Evolutionary conservation across 2,888 invertebrate genomes (phyloP), one percentile per base, ranked within the genome.

Genomic region (Tachina grossa): DNA sequence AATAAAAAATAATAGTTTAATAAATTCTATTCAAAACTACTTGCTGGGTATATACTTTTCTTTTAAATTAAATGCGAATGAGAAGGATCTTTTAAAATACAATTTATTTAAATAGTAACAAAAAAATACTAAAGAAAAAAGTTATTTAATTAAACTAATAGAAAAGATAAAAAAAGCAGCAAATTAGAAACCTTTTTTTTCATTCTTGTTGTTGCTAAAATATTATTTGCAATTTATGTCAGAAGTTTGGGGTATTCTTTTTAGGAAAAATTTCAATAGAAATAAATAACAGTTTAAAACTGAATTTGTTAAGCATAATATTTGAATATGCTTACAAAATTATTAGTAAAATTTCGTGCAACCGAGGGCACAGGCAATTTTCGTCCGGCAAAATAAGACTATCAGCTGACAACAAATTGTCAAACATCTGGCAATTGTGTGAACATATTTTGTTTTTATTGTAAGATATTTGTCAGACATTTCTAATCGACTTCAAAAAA

Each of bases 61-160:
- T 16, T 69, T 49, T 55, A 41, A 57, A 3, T 11, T n/a, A 49
- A 80, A 53, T 47, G 43, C 13, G 19, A 2, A 9, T 39, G 39
- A 47, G 55, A 13, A 19, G 69, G 16, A 63, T 76, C 45, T 69
- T 19, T 69, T 63, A 69, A 76, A 69, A 49, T 57, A 63, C 71
- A 71, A 82, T 71, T 82, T 76, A 16, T 69, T 13, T 49, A 69
- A 76, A 22, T 51, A 19, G 45, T 39, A 68, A 55, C 81, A 68
- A 77, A 11, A 51, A 82, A 31, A 31, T 3, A 31, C 6, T 31
- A 31, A 9, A 14, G 5, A 45, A 59, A 57, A 77, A 41, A 31
- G 6, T 69, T 72, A 39, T 81, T 81, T 74, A 74, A 74, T 81
- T 68, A 59, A 81, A 81, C 22, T 80, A 65, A 72, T 72, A 57